Evolutionary conservation across 1,140 invertebrate species (phyloP).

Genomic region (Drosophila lowei): DNA sequence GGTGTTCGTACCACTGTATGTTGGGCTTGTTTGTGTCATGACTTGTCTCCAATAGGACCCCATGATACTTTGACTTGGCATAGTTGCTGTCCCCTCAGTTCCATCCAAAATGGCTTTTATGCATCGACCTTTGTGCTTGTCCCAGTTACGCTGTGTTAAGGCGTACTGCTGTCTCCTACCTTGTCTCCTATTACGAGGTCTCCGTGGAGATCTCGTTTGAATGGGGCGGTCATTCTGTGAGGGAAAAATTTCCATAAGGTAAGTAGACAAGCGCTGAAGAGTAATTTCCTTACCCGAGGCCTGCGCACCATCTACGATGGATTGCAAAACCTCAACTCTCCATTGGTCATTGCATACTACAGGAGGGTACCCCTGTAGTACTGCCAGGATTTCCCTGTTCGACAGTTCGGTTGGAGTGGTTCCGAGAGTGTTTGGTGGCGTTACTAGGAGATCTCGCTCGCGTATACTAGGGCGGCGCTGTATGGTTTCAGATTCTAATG

Average conservation of each 20-base stretch:
- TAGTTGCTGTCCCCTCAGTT: conserved; percentile 10
- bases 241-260: neutral
- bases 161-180: conserved; percentile 18
- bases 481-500: too few relatives aligned
- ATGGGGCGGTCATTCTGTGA: conserved; percentile 8
- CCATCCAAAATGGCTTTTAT: conserved; percentile 15
- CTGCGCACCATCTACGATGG: conserved; percentile 11
- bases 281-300: conserved; percentile 6
- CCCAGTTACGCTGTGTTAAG: conserved; percentile 27
- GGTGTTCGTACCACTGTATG: neutral
- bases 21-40: conserved; percentile 14
- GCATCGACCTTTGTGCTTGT: conserved; percentile 19
- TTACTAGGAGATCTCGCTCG: neutral
- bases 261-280: conserved; percentile 4
- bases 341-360: conserved; percentile 7
- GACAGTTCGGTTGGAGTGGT: too few relatives aligned
- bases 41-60: conserved; percentile 22
- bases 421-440: too few relatives aligned
- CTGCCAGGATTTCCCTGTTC: too few relatives aligned
- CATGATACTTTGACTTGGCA: conserved; percentile 16
- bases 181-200: conserved; percentile 8
- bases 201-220: conserved; percentile 8
- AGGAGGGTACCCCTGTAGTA: neutral
- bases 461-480: conserved; percentile 10
- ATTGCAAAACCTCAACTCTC: conserved; percentile 4